Percentiles rank a stretch among this genome's conserved stretches.
These are phyloP conservation scores for Parelbella ahira DNA, from an alignment of 2,888 invertebrate genomes.

Conservation along the genomic window DNA sequence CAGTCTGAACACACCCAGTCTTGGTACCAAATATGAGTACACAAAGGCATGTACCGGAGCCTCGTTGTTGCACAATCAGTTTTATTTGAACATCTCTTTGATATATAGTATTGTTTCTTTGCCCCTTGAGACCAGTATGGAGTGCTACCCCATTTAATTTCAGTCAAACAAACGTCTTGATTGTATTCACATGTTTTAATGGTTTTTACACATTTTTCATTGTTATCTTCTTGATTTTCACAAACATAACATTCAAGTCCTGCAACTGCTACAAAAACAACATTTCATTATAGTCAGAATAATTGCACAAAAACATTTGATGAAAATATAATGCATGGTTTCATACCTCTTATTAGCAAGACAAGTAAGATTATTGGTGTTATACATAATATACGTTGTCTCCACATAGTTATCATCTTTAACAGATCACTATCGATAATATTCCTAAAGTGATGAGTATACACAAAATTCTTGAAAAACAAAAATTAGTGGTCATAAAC, in stretches of 20 bases:
- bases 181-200: constrained; percentile 94
- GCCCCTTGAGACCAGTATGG: constrained; percentile 97
- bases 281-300: too few relatives aligned
- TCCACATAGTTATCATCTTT: too few relatives aligned
- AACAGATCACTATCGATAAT: background rate
- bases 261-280: constrained; percentile 65
- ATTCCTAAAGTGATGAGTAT: too few relatives aligned
- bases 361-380: too few relatives aligned
- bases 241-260: constrained; percentile 97
- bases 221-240: constrained; percentile 93
- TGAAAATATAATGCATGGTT: too few relatives aligned
- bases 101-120: constrained; percentile 95
- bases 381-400: too few relatives aligned
- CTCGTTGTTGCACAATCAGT: constrained; percentile 87
- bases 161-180: constrained; percentile 92
- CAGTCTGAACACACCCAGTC: constrained; percentile 98
- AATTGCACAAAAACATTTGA: too few relatives aligned
- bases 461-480: too few relatives aligned
- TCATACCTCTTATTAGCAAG: too few relatives aligned
- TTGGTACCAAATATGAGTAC: constrained; percentile 96
- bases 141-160: constrained; percentile 97
- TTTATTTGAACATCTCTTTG: constrained; percentile 93
- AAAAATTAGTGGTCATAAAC: too few relatives aligned
- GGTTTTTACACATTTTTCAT: constrained; percentile 94
- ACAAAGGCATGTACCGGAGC: constrained; percentile 86